Base-by-base conservation (phyloP, 2,113 vertebrate species). In the Rissa tridactyla region DNA sequence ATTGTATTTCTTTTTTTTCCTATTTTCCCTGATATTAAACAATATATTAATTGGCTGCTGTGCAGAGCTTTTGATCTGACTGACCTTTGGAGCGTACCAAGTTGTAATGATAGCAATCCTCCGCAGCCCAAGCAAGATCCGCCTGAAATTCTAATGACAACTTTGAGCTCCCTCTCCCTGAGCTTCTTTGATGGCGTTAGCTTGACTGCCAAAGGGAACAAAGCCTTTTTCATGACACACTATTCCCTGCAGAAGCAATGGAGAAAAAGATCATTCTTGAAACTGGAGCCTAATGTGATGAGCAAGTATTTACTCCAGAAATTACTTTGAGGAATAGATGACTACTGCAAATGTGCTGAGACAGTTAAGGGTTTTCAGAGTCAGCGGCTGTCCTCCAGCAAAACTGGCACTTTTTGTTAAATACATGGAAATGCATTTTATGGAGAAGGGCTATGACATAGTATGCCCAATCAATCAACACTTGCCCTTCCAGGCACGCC, bases 171-270 rank as follows among this genome's bases (percentile, higher is more conserved):
- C 66, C 42, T 62, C 51, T 96, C 54, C 82, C 66, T 77, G 29
- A 96, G 75, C 72, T 95, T 97, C 85, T 95, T 97, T 96, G 90
- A 93, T 92, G 51, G 79, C 29, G 52, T 95, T 92, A 94, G 91
- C 61, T 90, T 83, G 44, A 89, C 80, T 97, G 83, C 71, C 79
- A 94, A 92, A 96, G 76, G 55, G 71, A 97, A 95, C 46, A 91
- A 92, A 92, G 46, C 4, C 25, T 94, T 97, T 97, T 95, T 94
- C 75, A 82, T 92, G 76, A 90, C 95, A 94, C 49, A 7, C 11
- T 79, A 49, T 82, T 97, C 81, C 13, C 3, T 91, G 49, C 42
- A 86, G 62, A 29, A 96, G 34, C 40, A 93, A 64, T 34, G n/a
- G n/a, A 72, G 86, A 58, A 89, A 92, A 91, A 88, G 30, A 52